These are phyloP conservation scores for Dolichomitus sp. DNA, from an alignment of 2,888 invertebrate species.

Conservation along the genomic window DNA sequence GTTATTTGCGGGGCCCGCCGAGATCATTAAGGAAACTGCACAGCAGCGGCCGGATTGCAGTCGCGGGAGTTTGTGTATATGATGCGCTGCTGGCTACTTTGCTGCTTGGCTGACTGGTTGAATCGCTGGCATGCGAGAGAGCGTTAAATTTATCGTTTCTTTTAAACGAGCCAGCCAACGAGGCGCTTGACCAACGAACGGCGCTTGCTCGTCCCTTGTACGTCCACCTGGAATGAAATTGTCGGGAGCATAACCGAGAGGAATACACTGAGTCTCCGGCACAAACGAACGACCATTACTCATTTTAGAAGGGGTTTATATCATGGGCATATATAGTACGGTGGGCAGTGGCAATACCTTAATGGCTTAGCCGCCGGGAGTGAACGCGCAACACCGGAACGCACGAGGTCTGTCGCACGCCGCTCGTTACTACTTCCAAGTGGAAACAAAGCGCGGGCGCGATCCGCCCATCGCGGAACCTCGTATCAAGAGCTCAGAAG, in stretches of 20 bases:
- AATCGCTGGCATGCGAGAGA: constrained; percentile 11
- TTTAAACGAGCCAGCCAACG: constrained; percentile 48
- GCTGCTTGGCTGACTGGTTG: constrained; percentile 16
- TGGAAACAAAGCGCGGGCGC: constrained; percentile 73
- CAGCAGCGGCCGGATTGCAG: constrained; percentile 11
- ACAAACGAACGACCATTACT: constrained; percentile 50
- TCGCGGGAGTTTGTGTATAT: constrained; percentile 10
- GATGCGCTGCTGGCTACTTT: constrained; percentile 48
- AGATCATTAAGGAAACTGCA: constrained; percentile 60
- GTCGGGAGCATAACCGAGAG: constrained; percentile 33
- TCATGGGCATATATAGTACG: constrained; percentile 9
- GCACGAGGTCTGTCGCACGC: constrained; percentile 31
- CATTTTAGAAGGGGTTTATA: constrained; percentile 62
- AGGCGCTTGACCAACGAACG: constrained; percentile 33
- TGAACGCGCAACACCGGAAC: constrained; percentile 19
- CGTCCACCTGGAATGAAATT: constrained; percentile 46
- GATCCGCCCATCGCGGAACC: constrained; percentile 71
- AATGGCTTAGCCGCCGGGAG: constrained; percentile 58
- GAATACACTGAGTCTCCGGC: constrained; percentile 34
- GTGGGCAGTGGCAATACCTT: constrained; percentile 56
- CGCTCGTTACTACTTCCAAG: constrained; percentile 68
- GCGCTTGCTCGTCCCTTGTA: constrained; percentile 10
- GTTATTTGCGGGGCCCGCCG: constrained; percentile 48
- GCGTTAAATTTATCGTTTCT: constrained; percentile 66
- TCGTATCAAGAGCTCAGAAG: constrained; percentile 69